phyloP scores from a whole-genome alignment of 2,888 invertebrate species.

The Eurois occulta region DNA sequence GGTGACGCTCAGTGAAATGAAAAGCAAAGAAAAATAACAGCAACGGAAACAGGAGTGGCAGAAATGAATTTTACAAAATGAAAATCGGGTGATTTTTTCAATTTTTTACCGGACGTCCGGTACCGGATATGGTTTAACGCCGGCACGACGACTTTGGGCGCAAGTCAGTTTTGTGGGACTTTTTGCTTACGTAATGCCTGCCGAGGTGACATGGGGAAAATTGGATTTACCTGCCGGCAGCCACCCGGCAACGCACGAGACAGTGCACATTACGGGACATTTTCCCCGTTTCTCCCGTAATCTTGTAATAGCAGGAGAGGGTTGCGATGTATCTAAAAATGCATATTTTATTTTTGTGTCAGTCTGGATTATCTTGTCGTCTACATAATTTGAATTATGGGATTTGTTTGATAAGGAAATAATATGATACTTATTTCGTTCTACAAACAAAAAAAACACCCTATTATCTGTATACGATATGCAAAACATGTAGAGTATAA shows the following conservation, averaged over 20 bases:
- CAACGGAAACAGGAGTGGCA: slow-evolving; percentile 9
- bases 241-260: slow-evolving; percentile 15
- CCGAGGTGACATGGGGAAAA: slow-evolving; percentile 52
- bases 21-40: slow-evolving; percentile 21
- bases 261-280: slow-evolving; percentile 39
- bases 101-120: slow-evolving; percentile 28
- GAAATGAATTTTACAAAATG: slow-evolving; percentile 32
- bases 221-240: slow-evolving; percentile 51
- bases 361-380: slow-evolving; percentile 14
- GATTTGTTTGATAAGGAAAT: neutral
- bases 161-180: slow-evolving; percentile 12
- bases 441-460: neutral
- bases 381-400: slow-evolving; percentile 4
- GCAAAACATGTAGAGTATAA: neutral
- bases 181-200: slow-evolving; percentile 36
- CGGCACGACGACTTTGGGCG: neutral
- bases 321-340: slow-evolving; percentile 29
- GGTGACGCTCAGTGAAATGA: neutral
- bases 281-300: slow-evolving; percentile 27
- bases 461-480: neutral
- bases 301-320: slow-evolving; percentile 48
- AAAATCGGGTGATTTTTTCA: slow-evolving; percentile 38
- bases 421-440: neutral
- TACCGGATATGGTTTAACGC: slow-evolving; percentile 21
- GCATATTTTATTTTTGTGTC: slow-evolving; percentile 11